Conservation (phyloP, 2,113 vertebrate species). For the Megalops atlanticus region DNA sequence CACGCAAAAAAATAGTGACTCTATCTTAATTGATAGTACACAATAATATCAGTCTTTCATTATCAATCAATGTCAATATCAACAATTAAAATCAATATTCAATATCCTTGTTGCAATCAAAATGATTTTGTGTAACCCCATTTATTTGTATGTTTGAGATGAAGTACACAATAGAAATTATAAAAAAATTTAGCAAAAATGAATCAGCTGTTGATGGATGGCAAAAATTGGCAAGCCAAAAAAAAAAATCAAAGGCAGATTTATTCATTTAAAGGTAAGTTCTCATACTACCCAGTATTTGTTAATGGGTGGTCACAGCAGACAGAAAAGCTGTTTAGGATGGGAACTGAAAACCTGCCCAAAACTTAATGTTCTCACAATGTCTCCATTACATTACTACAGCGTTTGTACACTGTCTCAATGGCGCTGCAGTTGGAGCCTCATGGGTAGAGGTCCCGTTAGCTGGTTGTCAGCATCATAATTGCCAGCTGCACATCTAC, state of each 20-base stretch:
- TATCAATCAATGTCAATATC: too few species aligned
- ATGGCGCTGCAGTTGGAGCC: background rate
- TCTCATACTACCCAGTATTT: background rate
- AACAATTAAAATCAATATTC: too few species aligned
- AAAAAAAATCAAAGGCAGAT: too few species aligned
- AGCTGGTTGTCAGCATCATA: background rate
- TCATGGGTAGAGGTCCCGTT: background rate
- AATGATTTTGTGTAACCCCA: background rate
- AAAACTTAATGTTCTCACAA: background rate
- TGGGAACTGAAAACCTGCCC: background rate
- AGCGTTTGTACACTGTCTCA: background rate
- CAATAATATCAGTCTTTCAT: too few species aligned
- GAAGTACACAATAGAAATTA: too few species aligned
- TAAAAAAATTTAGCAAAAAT: background rate
- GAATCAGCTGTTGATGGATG: background rate
- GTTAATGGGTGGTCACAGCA: too few species aligned
- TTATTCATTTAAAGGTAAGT: background rate
- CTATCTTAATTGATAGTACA: too few species aligned
- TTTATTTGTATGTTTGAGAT: too few species aligned
- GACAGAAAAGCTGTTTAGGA: background rate
- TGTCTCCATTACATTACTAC: background rate
- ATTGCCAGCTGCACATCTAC: background rate
- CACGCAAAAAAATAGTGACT: too few species aligned
- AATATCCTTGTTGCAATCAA: background rate
- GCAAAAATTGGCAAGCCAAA: background rate